Evolutionary conservation across 2,113 vertebrate species (phyloP).

Genomic region (Cyphomyrus discorhynchus): DNA sequence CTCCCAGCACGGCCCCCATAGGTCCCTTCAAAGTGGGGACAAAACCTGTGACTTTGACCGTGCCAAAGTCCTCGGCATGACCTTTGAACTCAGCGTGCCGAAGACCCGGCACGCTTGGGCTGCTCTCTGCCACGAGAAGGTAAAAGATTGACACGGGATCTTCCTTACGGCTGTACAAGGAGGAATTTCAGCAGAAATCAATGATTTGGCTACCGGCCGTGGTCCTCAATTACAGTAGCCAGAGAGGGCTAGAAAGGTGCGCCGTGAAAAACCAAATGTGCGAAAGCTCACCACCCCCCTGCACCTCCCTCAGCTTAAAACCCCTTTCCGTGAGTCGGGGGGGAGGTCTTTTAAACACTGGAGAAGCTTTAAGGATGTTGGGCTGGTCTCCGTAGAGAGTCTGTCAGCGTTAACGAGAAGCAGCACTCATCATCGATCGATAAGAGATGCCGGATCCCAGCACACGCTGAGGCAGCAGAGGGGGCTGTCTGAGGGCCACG

Average conservation of each 20-base stretch:
- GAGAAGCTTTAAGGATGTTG: neutral
- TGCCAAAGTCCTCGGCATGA: neutral
- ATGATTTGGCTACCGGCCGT: neutral
- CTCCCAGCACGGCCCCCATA: neutral
- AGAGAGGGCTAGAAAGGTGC: neutral
- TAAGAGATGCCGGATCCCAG: neutral
- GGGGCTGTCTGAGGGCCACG: neutral
- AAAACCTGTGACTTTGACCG: neutral
- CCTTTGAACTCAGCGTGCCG: neutral
- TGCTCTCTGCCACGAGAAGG: neutral
- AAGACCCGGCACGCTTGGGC: neutral
- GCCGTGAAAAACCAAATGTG: neutral
- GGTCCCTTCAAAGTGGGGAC: neutral
- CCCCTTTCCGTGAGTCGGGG: neutral
- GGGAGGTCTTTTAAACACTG: neutral
- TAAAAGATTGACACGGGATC: neutral
- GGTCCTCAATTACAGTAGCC: neutral
- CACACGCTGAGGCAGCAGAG: neutral
- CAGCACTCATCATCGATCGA: neutral
- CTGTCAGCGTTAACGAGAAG: neutral
- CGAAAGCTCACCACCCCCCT: neutral
- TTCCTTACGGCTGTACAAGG: neutral
- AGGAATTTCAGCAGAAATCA: neutral
- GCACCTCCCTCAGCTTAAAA: neutral
- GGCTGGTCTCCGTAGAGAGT: neutral